A percentile compares a stretch with the other conserved stretches of the same genome.
phyloP scores from a whole-genome alignment of 2,797 vertebrate species.

The Pipistrellus pipistrellus region DNA sequence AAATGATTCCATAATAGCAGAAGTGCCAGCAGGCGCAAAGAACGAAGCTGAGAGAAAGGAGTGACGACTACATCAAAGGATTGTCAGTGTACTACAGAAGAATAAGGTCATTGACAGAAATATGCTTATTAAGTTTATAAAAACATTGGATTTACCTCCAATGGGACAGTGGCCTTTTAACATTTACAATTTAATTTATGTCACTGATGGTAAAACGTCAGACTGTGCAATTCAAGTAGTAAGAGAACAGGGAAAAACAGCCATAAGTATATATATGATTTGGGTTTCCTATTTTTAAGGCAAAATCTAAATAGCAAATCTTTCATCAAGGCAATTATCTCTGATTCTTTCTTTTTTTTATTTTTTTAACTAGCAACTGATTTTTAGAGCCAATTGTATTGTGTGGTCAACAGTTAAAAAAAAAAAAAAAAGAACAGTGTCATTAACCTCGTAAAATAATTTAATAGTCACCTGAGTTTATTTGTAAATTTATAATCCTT shows the following conservation, averaged over 20 bases:
- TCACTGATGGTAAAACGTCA: slow-evolving; percentile 77
- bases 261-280: slow-evolving; percentile 59
- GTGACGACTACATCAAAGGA: slow-evolving; percentile 74
- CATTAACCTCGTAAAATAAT: slow-evolving; percentile 44
- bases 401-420: background rate
- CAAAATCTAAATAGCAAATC: slow-evolving; percentile 63
- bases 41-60: slow-evolving; percentile 61
- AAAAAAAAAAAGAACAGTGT: background rate
- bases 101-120: slow-evolving; percentile 76
- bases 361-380: slow-evolving; percentile 1
- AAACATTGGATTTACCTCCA: slow-evolving; percentile 82
- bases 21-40: slow-evolving; percentile 35
- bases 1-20: slow-evolving; percentile 77
- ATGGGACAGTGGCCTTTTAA: slow-evolving; percentile 67
- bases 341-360: background rate
- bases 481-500: slow-evolving; percentile 37
- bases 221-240: slow-evolving; percentile 49
- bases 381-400: background rate
- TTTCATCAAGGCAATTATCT: background rate
- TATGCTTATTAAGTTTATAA: slow-evolving; percentile 78
- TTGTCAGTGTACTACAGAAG: slow-evolving; percentile 47
- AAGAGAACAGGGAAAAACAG: background rate
- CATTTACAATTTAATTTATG: slow-evolving; percentile 79
- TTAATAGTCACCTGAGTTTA: slow-evolving; percentile 31
- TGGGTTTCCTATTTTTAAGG: slow-evolving; percentile 51